A percentile compares a stretch with the other conserved stretches of the same genome.
These are phyloP conservation scores for Lucilia cuprina DNA, from an alignment of 1,140 invertebrate species.

Conservation along the genomic window DNA sequence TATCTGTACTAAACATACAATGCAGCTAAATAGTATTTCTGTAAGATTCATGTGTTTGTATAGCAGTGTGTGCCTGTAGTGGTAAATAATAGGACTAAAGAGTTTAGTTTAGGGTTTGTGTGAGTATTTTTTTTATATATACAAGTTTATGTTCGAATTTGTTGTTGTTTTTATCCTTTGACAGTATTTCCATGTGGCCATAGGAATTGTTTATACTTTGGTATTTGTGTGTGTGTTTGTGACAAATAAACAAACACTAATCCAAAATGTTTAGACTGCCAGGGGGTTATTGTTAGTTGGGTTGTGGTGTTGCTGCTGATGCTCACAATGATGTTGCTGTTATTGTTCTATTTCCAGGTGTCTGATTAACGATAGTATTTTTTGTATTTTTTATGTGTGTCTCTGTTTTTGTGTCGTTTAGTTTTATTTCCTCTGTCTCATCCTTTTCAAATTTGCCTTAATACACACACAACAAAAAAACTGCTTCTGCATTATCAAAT, in stretches of 20 bases:
- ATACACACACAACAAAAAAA: no score
- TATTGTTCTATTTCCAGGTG: background rate
- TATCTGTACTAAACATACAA: background rate
- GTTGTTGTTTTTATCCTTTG: no score
- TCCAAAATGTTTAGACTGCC: background rate
- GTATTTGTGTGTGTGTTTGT: background rate
- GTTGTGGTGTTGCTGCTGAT: background rate
- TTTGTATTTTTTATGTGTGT: background rate
- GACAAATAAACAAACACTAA: background rate
- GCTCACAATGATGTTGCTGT: background rate
- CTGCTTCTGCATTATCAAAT: no score
- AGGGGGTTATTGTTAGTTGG: background rate
- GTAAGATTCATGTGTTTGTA: no score
- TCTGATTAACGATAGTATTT: conserved; percentile 20
- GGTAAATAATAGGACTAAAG: no score
- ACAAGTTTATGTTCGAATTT: no score
- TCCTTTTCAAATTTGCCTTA: background rate
- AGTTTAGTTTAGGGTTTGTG: no score
- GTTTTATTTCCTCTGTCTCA: background rate
- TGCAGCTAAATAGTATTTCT: no score
- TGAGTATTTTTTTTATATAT: no score
- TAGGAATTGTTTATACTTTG: no score
- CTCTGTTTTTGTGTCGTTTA: background rate
- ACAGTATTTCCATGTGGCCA: no score
- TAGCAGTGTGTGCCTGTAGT: no score